These are phyloP conservation scores for Phenganax marumi DNA, from an alignment of 92 coral and sea anemone genomes.

Conservation along the genomic window DNA sequence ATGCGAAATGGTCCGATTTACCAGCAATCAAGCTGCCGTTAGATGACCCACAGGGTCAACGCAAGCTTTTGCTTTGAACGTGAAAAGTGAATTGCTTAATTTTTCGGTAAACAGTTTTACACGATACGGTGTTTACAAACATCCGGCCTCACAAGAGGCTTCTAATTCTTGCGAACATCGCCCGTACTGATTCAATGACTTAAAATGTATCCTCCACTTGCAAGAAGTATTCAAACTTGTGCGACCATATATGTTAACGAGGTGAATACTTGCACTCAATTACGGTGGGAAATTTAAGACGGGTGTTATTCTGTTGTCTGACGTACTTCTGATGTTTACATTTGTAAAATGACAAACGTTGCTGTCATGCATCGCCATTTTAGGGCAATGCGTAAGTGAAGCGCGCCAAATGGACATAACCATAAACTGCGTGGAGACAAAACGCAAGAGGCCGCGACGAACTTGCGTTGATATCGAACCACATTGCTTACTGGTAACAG, in stretches of 20 bases:
- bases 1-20: slow-evolving; percentile 21
- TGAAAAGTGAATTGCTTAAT: neutral
- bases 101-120: slow-evolving; percentile 4
- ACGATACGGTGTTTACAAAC: slow-evolving; percentile 1
- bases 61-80: slow-evolving; percentile 5
- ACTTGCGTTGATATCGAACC: slow-evolving; percentile 4
- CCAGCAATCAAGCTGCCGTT: slow-evolving; percentile 27
- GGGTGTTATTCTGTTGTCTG: slow-evolving; percentile 43
- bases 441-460: neutral
- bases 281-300: slow-evolving; percentile 24
- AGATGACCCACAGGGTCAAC: slow-evolving; percentile 36
- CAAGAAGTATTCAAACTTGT: neutral
- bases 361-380: slow-evolving; percentile 38
- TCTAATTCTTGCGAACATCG: neutral
- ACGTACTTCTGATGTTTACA: slow-evolving; percentile 40
- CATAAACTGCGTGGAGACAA: slow-evolving; percentile 10
- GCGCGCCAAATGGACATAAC: slow-evolving; percentile 22
- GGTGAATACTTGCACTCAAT: slow-evolving; percentile 42
- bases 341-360: slow-evolving; percentile 38
- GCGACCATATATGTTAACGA: slow-evolving; percentile 50
- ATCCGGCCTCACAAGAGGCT: neutral
- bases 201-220: neutral
- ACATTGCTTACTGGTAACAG: neutral
- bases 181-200: neutral
- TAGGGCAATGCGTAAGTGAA: slow-evolving; percentile 40